A percentile compares a stretch with the other conserved stretches of the same genome.
phyloP scores from a whole-genome alignment of 92 coral and sea anemone genomes.

The Epizoanthus rinbou region DNA sequence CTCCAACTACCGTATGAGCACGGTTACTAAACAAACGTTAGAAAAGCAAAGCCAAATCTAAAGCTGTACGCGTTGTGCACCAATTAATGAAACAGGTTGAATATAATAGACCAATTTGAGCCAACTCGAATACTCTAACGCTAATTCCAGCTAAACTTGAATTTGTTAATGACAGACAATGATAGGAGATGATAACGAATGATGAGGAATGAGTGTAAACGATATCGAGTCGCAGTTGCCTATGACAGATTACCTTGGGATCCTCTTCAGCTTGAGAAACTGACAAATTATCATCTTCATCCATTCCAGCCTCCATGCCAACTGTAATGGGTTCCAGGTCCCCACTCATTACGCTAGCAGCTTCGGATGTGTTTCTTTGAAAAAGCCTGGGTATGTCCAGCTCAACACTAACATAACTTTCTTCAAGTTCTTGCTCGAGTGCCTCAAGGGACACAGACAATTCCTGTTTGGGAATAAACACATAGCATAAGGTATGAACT shows the following conservation, averaged over 20 bases:
- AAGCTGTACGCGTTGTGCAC: too few species aligned
- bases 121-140: too few species aligned
- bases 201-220: too few species aligned
- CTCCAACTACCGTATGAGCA: too few species aligned
- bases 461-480: constrained; percentile 41
- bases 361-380: neutral
- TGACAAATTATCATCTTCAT: constrained; percentile 58
- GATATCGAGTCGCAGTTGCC: too few species aligned
- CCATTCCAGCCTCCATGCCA: constrained; percentile 52
- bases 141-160: too few species aligned
- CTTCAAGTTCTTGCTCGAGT: constrained; percentile 67
- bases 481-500: neutral
- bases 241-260: constrained; percentile 18
- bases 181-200: too few species aligned
- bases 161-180: too few species aligned
- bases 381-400: constrained; percentile 27
- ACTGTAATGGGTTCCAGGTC: constrained; percentile 35
- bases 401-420: constrained; percentile 36
- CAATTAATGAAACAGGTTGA: too few species aligned
- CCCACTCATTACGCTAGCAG: constrained; percentile 35
- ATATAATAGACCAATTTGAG: too few species aligned
- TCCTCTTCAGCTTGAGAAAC: constrained; percentile 52
- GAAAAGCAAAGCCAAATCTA: too few species aligned
- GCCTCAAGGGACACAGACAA: constrained; percentile 55
- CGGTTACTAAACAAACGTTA: too few species aligned